Percentiles rank a stretch among this genome's conserved stretches.
phyloP scores from a whole-genome alignment of 1,140 invertebrate species.

The Ectropis grisescens region DNA sequence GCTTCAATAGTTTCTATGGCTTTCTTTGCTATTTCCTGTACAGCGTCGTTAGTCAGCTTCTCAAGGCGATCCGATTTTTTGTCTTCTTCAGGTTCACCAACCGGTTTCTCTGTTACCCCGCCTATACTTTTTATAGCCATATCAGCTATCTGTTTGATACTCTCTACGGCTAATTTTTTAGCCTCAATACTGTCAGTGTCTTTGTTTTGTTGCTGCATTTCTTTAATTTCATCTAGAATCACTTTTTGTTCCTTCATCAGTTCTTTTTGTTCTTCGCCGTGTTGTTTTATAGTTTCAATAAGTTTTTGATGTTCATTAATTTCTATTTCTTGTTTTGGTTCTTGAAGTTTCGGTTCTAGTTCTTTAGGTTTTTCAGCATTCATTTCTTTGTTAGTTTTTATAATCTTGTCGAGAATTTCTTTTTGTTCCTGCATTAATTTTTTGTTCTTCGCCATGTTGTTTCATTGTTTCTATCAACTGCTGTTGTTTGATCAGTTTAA shows the following conservation, averaged over 20 bases:
- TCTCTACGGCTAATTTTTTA: conserved; percentile 63
- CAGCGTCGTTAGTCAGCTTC: conserved; percentile 40
- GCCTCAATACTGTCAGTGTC: conserved; percentile 41
- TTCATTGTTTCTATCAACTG: conserved; percentile 71
- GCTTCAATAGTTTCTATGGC: conserved; percentile 45
- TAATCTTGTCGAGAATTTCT: conserved; percentile 70
- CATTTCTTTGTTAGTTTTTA: conserved; percentile 63
- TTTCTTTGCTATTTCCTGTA: conserved; percentile 46
- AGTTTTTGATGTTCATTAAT: conserved; percentile 48
- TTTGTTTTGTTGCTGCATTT: conserved; percentile 62
- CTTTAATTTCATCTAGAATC: conserved; percentile 70
- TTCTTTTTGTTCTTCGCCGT: conserved; percentile 71
- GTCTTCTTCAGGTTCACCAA: conserved; percentile 9
- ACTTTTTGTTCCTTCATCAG: conserved; percentile 72
- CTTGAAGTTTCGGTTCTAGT: too few species aligned
- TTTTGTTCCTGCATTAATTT: conserved; percentile 71
- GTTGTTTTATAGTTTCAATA: conserved; percentile 71
- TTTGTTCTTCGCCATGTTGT: conserved; percentile 71
- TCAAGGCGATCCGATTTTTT: conserved; percentile 28
- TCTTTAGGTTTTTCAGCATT: too few species aligned
- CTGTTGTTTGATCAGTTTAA: conserved; percentile 27
- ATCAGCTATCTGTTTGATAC: conserved; percentile 64
- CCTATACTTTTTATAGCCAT: conserved; percentile 57
- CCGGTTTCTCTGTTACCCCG: conserved; percentile 43
- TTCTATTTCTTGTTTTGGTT: conserved; percentile 16